Conservation (phyloP, 2,113 vertebrate genomes). For the Phyllostomus discolor region DNA sequence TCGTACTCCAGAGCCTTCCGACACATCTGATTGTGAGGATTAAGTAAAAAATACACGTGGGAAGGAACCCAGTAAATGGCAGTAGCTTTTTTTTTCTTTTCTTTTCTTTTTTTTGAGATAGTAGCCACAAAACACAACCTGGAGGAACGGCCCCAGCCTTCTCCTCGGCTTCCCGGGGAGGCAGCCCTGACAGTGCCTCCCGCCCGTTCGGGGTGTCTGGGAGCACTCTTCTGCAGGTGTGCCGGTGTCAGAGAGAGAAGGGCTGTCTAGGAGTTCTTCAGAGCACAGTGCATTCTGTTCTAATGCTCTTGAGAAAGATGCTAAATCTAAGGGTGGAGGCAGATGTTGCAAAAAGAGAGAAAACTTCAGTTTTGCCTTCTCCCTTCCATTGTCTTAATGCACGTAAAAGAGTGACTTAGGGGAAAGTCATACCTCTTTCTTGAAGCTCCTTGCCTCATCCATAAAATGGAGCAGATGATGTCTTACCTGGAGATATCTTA, state of each 20-base stretch:
- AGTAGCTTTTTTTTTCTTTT: background rate
- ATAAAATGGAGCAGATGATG: background rate
- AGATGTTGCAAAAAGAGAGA: background rate
- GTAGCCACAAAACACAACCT: background rate
- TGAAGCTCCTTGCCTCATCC: background rate
- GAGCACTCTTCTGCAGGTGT: background rate
- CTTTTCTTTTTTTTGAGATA: background rate
- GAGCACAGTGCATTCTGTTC: background rate
- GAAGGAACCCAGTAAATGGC: background rate
- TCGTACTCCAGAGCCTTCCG: background rate
- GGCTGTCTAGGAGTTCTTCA: background rate
- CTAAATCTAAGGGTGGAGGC: background rate
- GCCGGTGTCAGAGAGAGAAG: background rate
- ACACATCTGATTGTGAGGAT: background rate
- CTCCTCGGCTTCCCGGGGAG: background rate
- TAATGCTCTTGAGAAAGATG: background rate
- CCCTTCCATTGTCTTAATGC: background rate
- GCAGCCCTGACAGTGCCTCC: background rate
- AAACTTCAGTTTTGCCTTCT: background rate
- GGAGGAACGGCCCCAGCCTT: background rate
- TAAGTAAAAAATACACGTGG: background rate
- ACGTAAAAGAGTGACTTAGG: background rate
- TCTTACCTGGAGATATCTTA: background rate
- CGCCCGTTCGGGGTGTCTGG: background rate
- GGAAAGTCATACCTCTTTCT: background rate